Percentiles rank a stretch among this genome's conserved stretches.
Conservation (phyloP, 1,140 invertebrate species). For the Diorhabda sublineata region DNA sequence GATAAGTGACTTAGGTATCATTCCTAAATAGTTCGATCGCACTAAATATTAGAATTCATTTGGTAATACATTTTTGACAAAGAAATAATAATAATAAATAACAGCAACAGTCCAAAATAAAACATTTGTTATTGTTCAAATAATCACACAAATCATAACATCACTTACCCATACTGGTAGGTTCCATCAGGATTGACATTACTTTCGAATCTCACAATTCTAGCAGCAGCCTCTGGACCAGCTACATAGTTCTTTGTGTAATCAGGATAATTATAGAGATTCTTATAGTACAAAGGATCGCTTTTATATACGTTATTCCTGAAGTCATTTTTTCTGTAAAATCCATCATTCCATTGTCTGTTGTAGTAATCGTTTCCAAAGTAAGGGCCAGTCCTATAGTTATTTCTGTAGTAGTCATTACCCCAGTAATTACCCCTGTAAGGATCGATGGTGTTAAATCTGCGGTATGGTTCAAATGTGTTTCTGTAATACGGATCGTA, state of each 20-base stretch:
- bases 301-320: conserved; percentile 5
- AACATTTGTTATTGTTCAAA: too few relatives aligned
- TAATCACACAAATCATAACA: too few relatives aligned
- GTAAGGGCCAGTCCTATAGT: neutral
- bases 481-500: conserved; percentile 5
- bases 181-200: conserved; percentile 19
- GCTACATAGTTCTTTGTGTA: neutral
- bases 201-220: conserved; percentile 13
- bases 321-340: neutral
- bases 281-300: neutral
- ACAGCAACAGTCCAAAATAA: too few relatives aligned
- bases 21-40: too few relatives aligned
- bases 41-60: too few relatives aligned
- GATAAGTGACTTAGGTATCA: too few relatives aligned
- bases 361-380: neutral
- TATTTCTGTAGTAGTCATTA: conserved; percentile 8
- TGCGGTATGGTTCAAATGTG: neutral
- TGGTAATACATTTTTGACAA: too few relatives aligned
- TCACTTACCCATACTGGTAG: conserved; percentile 17
- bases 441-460: neutral
- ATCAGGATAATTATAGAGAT: conserved; percentile 2
- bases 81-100: too few relatives aligned
- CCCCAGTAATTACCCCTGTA: neutral
- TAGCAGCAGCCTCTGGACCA: neutral
- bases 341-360: too few relatives aligned